Base-by-base conservation (phyloP, 2,888 invertebrate species). In the Zhengitettix transpicula region DNA sequence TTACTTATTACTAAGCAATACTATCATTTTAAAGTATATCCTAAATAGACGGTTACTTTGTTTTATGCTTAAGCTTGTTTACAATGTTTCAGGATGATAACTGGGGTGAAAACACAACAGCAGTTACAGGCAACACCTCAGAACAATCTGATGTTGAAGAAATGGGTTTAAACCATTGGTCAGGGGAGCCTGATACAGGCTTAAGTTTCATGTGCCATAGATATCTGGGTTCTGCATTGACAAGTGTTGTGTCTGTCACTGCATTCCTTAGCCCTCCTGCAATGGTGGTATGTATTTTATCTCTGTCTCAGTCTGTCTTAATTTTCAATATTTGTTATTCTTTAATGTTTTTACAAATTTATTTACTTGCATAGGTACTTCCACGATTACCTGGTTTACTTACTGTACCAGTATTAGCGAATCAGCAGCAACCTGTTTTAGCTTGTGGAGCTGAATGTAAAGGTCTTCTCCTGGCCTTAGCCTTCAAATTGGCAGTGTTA, bases 71-170 rank as follows among this genome's bases (percentile, higher is more conserved):
- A 52, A 16, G 52, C 16, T 52, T 5, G 1, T 47, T 5, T 47
- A n/a, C 47, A n/a, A 47, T n/a, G 47, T 28, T 61, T 61, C 89
- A 95, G 75, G 97, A 97, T 75, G 97, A 97, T 70, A 95, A 95
- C 73, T 97, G 97, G 97, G 95, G 93, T n/a, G 97, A 97, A 73
- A 96, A 93, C 69, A 96, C 96, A 0, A 97, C 97, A 0, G 96
- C 95, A 1, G 87, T 97, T 42, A 97, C 97, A 0, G 96, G 95
- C 11, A 95, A 95, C 69, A 96, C 96, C 1, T 95, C 93, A 0
- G 97, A 96, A 71, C 92, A 93, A 67, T 96, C 93, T 7, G 89
- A 91, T 67, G 95, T 94, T 0, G 87, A 92, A 72, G 94, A 95
- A 71, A 94, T 94, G 72, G 84, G 90, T 7, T 40, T 40, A n/a